Conservation (phyloP, 1,140 invertebrate genomes). For the Theocolax elegans region DNA sequence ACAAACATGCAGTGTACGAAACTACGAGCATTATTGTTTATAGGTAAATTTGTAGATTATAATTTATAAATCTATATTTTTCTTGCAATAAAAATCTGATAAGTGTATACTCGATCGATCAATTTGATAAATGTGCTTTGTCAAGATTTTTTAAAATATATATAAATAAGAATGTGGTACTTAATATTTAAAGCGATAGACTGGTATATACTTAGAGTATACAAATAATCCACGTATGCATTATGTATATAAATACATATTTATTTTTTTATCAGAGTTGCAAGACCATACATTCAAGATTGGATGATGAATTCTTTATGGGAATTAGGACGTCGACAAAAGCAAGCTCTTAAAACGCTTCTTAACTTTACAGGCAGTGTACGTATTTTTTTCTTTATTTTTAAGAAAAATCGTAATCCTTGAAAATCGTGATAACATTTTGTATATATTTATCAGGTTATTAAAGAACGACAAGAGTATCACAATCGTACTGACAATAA, state of each 20-base stretch:
- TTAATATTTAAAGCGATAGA: no score
- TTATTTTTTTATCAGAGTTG: constrained; percentile 56
- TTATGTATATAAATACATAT: no score
- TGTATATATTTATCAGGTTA: constrained; percentile 44
- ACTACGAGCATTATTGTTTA: constrained; percentile 23
- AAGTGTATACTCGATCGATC: no score
- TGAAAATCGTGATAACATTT: no score
- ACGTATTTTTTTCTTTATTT: no score
- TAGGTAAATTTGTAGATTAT: constrained; percentile 27
- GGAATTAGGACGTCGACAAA: constrained; percentile 62
- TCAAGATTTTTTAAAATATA: no score
- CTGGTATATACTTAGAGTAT: no score
- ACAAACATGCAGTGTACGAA: constrained; percentile 23
- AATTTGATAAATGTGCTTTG: neutral
- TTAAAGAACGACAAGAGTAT: constrained; percentile 52
- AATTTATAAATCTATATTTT: neutral
- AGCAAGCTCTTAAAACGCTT: constrained; percentile 71
- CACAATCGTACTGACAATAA: constrained; percentile 44
- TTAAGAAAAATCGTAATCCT: no score
- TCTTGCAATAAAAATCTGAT: no score
- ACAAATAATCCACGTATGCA: no score
- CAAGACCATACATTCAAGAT: constrained; percentile 69
- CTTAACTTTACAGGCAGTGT: constrained; percentile 76
- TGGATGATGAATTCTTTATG: constrained; percentile 67
- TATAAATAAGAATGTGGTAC: no score